Conservation (phyloP, 2,888 invertebrate genomes). For the Drosophila pseudotalamancana region DNA sequence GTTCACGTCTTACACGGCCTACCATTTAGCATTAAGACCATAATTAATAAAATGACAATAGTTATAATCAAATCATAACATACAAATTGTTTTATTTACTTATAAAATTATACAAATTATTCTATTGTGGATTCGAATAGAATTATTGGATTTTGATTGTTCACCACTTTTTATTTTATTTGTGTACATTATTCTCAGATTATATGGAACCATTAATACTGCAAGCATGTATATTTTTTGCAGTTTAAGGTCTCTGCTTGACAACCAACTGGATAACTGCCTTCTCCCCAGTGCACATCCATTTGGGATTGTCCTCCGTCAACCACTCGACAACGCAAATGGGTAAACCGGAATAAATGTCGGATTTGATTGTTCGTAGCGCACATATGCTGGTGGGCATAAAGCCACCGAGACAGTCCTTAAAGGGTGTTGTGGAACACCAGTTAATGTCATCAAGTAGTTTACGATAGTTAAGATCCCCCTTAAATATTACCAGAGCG, state of each 20-base stretch:
- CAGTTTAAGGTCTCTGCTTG: slow-evolving; percentile 43
- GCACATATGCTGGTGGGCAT: slow-evolving; percentile 92
- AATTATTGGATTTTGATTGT: too few species aligned
- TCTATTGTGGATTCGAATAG: neutral
- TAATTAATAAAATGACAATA: slow-evolving; percentile 65
- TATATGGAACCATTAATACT: too few species aligned
- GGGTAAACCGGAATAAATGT: slow-evolving; percentile 91
- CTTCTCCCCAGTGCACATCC: slow-evolving; percentile 94
- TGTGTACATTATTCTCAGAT: too few species aligned
- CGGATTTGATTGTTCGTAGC: slow-evolving; percentile 94
- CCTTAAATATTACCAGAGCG: slow-evolving; percentile 92
- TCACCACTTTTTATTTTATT: too few species aligned
- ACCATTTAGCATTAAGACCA: slow-evolving; percentile 46
- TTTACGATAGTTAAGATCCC: slow-evolving; percentile 98
- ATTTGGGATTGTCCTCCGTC: slow-evolving; percentile 86
- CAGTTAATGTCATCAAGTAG: slow-evolving; percentile 94
- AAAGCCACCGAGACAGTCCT: slow-evolving; percentile 86
- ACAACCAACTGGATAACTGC: slow-evolving; percentile 88
- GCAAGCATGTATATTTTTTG: neutral
- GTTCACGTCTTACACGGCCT: slow-evolving; percentile 63
- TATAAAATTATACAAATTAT: neutral
- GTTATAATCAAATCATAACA: slow-evolving; percentile 18
- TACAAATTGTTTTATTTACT: neutral
- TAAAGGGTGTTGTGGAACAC: slow-evolving; percentile 88
- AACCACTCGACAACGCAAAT: slow-evolving; percentile 87